phyloP scores from a whole-genome alignment of 2,888 invertebrate species.

The Mallateleia sp. region DNA sequence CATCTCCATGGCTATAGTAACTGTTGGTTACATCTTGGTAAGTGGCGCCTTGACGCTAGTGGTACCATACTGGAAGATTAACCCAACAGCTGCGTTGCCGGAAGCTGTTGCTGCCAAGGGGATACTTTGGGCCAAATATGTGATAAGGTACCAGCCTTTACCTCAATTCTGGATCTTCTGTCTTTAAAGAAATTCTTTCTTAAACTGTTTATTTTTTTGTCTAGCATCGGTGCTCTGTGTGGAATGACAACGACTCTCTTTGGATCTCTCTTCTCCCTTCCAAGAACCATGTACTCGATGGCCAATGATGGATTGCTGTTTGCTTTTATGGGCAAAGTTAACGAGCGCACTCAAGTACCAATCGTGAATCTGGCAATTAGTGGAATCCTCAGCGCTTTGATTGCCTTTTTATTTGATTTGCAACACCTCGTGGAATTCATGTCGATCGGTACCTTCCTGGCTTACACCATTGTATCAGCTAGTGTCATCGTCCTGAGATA shows the following conservation, averaged over 20 bases:
- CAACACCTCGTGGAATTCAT: slow-evolving; percentile 98
- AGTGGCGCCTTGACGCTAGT: slow-evolving; percentile 95
- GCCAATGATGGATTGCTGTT: slow-evolving; percentile 97
- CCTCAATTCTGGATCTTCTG: too few relatives aligned
- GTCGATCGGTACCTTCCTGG: slow-evolving; percentile 97
- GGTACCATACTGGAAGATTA: slow-evolving; percentile 94
- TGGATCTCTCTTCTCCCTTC: slow-evolving; percentile 96
- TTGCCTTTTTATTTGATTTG: slow-evolving; percentile 96
- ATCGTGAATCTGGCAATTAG: slow-evolving; percentile 94
- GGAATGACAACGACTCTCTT: slow-evolving; percentile 98
- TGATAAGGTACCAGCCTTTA: slow-evolving; percentile 88
- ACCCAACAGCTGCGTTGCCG: slow-evolving; percentile 94
- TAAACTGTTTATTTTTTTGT: too few relatives aligned
- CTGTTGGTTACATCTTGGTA: slow-evolving; percentile 95
- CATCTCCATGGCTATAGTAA: slow-evolving; percentile 95
- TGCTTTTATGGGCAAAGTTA: slow-evolving; percentile 94
- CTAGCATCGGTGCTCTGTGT: slow-evolving; percentile 95
- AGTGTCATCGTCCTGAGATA: slow-evolving; percentile 97
- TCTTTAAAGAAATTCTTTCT: too few relatives aligned
- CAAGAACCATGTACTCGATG: slow-evolving; percentile 97
- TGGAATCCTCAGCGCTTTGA: slow-evolving; percentile 94
- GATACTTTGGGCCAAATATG: slow-evolving; percentile 96
- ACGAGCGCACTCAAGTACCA: slow-evolving; percentile 95
- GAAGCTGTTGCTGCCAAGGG: slow-evolving; percentile 94
- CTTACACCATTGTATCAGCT: slow-evolving; percentile 97